Percentiles rank a stretch among this genome's conserved stretches.
Conservation (phyloP, 2,797 vertebrate species). For the Onychomys leucogaster region DNA sequence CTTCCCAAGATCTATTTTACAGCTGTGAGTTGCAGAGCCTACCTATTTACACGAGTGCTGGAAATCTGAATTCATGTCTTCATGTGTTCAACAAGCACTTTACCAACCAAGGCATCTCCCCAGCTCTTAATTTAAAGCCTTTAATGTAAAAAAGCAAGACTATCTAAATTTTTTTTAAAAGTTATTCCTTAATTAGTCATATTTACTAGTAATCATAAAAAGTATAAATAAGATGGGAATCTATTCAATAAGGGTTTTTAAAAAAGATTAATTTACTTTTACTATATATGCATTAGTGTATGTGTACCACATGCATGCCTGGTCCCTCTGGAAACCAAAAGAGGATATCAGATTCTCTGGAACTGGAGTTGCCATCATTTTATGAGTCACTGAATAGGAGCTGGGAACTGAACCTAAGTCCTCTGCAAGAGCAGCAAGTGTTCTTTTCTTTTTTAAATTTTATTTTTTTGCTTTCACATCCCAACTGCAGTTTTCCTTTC, state of each 20-base stretch:
- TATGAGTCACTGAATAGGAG: not conserved
- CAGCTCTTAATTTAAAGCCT: not conserved
- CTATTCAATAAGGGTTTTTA: not conserved
- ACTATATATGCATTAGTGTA: not conserved
- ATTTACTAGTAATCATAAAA: not conserved
- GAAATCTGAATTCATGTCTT: too few species aligned
- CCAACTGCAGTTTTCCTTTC: not conserved
- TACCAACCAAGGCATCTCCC: not conserved
- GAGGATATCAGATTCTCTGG: not conserved
- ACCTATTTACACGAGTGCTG: not conserved
- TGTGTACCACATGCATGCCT: not conserved
- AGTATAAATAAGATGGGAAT: not conserved
- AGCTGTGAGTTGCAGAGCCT: not conserved
- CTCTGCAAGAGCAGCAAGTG: not conserved
- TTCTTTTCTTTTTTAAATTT: not conserved
- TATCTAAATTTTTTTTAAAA: not conserved
- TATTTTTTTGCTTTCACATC: not conserved
- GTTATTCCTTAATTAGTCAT: constrained; percentile 25
- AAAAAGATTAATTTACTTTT: not conserved
- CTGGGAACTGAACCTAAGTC: not conserved
- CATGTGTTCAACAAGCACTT: not conserved
- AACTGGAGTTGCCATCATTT: not conserved
- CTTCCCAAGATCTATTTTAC: too few species aligned
- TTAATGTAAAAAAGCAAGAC: not conserved
- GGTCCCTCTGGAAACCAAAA: not conserved